Percentiles rank a stretch among this genome's conserved stretches.
Evolutionary conservation across 1,140 invertebrate genomes (phyloP).

Genomic region (Sinonovacula constricta): DNA sequence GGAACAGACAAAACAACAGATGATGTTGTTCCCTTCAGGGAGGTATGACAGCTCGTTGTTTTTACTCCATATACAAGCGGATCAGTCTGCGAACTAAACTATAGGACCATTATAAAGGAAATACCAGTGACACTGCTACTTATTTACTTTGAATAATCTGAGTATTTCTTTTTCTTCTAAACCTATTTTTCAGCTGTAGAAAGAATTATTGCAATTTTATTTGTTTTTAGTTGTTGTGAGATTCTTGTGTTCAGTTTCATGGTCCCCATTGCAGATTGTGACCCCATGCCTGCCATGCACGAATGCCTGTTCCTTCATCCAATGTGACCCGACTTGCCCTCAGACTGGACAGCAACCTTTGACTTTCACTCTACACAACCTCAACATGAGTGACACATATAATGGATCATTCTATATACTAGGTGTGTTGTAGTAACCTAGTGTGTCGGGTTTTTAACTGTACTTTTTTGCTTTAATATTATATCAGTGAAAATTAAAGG

Average conservation of each 20-base stretch:
- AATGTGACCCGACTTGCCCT: background rate
- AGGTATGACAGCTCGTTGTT: constrained; percentile 41
- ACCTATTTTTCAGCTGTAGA: no score
- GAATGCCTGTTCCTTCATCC: constrained; percentile 1
- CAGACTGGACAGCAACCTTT: background rate
- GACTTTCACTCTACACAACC: background rate
- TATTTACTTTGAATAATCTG: no score
- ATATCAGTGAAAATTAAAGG: no score
- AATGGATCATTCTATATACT: background rate
- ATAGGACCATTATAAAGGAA: background rate
- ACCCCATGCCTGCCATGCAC: constrained; percentile 24
- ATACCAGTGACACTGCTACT: no score
- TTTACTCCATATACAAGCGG: background rate
- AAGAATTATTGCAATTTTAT: no score
- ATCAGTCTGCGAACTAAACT: background rate
- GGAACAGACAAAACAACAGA: background rate
- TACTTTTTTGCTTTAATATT: no score
- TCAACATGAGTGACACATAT: background rate
- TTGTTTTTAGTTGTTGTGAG: no score
- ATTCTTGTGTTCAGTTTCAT: no score
- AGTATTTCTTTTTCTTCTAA: no score
- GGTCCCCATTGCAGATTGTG: constrained; percentile 8
- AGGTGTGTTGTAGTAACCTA: no score
- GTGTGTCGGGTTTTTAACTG: no score
- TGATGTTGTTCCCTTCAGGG: constrained; percentile 33